Evolutionary conservation across 2,888 invertebrate species (phyloP).

Genomic region (Ganaspis brasiliensis): DNA sequence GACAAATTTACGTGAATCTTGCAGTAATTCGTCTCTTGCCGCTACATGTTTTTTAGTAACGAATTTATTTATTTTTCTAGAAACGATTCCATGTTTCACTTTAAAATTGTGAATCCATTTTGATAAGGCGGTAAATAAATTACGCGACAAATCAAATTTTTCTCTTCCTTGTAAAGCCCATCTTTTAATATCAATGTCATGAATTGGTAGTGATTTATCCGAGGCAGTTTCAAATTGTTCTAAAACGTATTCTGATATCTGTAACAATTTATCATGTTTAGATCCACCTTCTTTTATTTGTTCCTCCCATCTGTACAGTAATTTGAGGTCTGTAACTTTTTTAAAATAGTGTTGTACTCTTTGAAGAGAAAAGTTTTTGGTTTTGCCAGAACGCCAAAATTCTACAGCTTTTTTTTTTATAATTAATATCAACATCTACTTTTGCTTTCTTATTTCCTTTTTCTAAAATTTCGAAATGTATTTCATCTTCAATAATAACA

Average conservation of each 20-base stretch:
- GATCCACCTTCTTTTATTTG: background rate
- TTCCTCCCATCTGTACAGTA: background rate
- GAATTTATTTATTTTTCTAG: background rate
- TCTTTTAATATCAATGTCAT: background rate
- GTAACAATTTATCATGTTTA: background rate
- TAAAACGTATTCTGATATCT: background rate
- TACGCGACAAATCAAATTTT: background rate
- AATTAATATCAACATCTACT: slow-evolving; percentile 27
- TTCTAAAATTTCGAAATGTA: slow-evolving; percentile 40
- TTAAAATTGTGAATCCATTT: slow-evolving; percentile 13
- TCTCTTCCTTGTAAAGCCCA: background rate
- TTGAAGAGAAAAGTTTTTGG: slow-evolving; percentile 27
- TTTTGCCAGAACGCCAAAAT: slow-evolving; percentile 45
- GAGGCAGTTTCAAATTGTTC: background rate
- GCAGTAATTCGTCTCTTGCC: background rate
- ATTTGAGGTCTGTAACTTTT: background rate
- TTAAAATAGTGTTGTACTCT: background rate
- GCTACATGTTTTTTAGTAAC: background rate
- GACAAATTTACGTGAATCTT: background rate
- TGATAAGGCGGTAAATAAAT: slow-evolving; percentile 9
- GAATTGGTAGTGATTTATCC: background rate
- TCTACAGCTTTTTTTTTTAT: slow-evolving; percentile 37
- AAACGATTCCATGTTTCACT: background rate
- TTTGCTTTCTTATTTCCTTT: slow-evolving; percentile 32
- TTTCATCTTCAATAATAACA: slow-evolving; percentile 42